Evolutionary conservation across 2,888 invertebrate genomes (phyloP).

Genomic region (Graphium colonna): DNA sequence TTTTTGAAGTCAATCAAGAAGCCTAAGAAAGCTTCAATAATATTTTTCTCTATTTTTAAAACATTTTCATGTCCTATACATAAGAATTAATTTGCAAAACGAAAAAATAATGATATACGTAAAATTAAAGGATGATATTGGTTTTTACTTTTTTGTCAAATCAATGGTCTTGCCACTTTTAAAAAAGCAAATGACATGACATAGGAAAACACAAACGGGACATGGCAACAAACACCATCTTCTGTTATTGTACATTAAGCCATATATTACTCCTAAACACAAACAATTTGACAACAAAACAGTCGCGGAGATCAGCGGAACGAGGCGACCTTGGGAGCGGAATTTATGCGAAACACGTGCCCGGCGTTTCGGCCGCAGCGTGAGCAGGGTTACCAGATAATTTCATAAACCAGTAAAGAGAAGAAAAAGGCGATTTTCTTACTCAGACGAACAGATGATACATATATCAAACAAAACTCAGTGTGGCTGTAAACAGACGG

Average conservation of each 20-base stretch:
- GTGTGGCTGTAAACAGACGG: no score
- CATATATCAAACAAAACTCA: not conserved
- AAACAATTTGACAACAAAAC: not conserved
- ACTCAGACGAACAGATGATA: not conserved
- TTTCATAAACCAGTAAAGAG: no score
- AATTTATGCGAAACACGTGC: constrained; percentile 51
- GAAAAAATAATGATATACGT: no score
- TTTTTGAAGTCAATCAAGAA: no score
- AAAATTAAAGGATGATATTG: no score
- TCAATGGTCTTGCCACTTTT: not conserved
- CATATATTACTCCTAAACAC: not conserved
- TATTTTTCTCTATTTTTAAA: no score
- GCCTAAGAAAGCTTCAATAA: no score
- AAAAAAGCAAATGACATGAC: not conserved
- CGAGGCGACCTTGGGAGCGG: constrained; percentile 39
- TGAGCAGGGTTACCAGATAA: no score
- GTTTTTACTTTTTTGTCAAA: not conserved
- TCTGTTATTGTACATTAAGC: not conserved
- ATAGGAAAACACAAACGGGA: not conserved
- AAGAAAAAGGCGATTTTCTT: no score
- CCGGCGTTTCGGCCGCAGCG: not conserved
- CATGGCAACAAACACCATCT: not conserved
- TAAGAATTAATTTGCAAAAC: no score
- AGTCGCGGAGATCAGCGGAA: constrained; percentile 18
- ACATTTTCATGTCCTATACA: no score